Evolutionary conservation across 2,888 invertebrate species (phyloP), one percentile per base, ranked within the genome.

Genomic region (Podabrus alpinus): DNA sequence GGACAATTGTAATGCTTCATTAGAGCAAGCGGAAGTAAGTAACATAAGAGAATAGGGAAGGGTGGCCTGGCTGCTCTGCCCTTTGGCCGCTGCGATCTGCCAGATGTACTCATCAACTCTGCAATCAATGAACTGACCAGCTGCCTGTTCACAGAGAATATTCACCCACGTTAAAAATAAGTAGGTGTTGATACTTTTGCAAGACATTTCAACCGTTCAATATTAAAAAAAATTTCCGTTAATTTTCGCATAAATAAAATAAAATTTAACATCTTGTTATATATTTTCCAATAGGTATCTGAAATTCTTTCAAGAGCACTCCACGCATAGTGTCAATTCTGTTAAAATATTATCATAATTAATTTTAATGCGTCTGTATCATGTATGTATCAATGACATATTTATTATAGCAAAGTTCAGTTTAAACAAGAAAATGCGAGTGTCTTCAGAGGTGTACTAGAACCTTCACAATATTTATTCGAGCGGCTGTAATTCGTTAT

Each of bases 261-360:
- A n/a, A n/a, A n/a, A n/a, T n/a, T n/a, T n/a, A n/a, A n/a, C n/a
- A n/a, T n/a, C n/a, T n/a, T n/a, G n/a, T n/a, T n/a, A n/a, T n/a
- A 80, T 83, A 82, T 83, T 80, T 83, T 29, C 29, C 29, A 29
- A 29, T 29, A n/a, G n/a, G 9, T 45, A 7, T 13, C 9, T 45
- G 45, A 7, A 45, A 45, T 9, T 45, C 45, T n/a, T 45, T 45
- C n/a, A 4, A 13, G 13, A 13, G 29, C 13, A 29, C 13, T 13
- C 13, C 13, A 29, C 29, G 13, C 9, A 0, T 45, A 45, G 7
- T n/a, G 83, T 85, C 84, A 81, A 81, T 81, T 78, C 71, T 81
- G 81, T 80, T 85, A 85, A 86, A 84, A 85, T 86, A 86, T 86
- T 84, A 84, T 84, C 85, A 86, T 85, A 86, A 86, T 86, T 85